Percentiles rank a stretch among this genome's conserved stretches.
These are phyloP conservation scores for Eristalis tenax DNA, from an alignment of 2,888 invertebrate genomes.

Conservation along the genomic window DNA sequence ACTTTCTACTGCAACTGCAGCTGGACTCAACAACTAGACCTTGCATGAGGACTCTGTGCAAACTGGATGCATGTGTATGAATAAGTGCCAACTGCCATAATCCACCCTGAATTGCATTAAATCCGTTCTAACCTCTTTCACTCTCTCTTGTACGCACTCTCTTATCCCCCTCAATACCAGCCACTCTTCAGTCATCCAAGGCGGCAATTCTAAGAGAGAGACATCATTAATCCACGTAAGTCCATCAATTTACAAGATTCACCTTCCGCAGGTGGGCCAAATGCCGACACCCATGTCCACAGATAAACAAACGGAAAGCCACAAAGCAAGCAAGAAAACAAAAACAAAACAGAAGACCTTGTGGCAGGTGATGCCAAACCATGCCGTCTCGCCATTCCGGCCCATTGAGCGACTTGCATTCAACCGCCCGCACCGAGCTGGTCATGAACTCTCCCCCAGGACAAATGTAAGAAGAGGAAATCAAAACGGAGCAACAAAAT, in stretches of 20 bases:
- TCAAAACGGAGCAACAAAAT: slow-evolving; percentile 23
- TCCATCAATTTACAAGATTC: slow-evolving; percentile 22
- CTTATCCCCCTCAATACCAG: not conserved
- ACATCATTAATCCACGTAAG: not conserved
- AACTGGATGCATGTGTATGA: not conserved
- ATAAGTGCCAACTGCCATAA: not conserved
- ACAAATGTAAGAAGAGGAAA: not conserved
- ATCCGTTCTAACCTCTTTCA: not conserved
- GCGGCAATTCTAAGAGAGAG: not conserved
- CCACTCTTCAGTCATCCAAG: not conserved
- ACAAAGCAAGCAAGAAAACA: slow-evolving; percentile 21
- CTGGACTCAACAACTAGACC: not conserved
- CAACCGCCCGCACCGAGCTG: not conserved
- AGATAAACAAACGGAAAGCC: slow-evolving; percentile 23
- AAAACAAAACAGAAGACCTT: not conserved
- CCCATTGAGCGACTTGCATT: not conserved
- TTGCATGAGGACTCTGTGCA: not conserved
- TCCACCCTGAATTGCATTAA: not conserved
- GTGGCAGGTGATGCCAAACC: slow-evolving; percentile 26
- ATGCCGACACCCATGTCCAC: not conserved
- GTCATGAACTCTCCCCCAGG: not conserved
- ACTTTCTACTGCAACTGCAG: not conserved
- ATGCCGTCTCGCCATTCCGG: not conserved
- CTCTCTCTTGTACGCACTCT: not conserved
- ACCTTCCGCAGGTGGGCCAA: slow-evolving; percentile 6